These are phyloP conservation scores for Zophobas atratus DNA, from an alignment of 1,140 invertebrate genomes.

Conservation along the genomic window DNA sequence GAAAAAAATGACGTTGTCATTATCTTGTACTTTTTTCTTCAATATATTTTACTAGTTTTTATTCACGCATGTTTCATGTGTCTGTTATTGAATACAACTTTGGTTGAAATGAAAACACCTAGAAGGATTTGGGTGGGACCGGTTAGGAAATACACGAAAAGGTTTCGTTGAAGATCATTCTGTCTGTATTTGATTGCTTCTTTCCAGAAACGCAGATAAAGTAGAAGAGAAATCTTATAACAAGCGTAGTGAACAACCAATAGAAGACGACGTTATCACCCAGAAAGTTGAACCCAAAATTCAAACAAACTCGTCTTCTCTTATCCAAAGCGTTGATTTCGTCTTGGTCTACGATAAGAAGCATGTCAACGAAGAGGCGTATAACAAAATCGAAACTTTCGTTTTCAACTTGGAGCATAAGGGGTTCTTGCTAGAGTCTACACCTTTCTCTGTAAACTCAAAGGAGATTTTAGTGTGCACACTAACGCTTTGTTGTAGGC, in stretches of 20 bases:
- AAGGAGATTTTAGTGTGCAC: background rate
- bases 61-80: background rate
- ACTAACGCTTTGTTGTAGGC: background rate
- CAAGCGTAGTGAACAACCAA: background rate
- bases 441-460: slow-evolving; percentile 1
- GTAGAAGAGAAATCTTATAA: background rate
- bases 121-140: slow-evolving; percentile 1
- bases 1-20: background rate
- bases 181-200: no score
- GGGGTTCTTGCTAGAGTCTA: background rate
- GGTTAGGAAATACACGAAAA: background rate
- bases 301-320: background rate
- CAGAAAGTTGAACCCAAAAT: background rate
- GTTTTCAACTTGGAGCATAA: slow-evolving; percentile 29
- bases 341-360: slow-evolving; percentile 1
- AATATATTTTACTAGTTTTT: background rate
- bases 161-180: no score
- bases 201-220: no score
- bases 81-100: background rate
- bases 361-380: background rate
- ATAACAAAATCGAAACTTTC: slow-evolving; percentile 11
- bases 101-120: background rate
- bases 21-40: background rate
- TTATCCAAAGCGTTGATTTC: slow-evolving; percentile 10
- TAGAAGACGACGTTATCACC: background rate